Percentiles rank a stretch among this genome's conserved stretches.
These are phyloP conservation scores for Drosophila persimilis DNA, from an alignment of 1,140 invertebrate genomes.

Conservation along the genomic window DNA sequence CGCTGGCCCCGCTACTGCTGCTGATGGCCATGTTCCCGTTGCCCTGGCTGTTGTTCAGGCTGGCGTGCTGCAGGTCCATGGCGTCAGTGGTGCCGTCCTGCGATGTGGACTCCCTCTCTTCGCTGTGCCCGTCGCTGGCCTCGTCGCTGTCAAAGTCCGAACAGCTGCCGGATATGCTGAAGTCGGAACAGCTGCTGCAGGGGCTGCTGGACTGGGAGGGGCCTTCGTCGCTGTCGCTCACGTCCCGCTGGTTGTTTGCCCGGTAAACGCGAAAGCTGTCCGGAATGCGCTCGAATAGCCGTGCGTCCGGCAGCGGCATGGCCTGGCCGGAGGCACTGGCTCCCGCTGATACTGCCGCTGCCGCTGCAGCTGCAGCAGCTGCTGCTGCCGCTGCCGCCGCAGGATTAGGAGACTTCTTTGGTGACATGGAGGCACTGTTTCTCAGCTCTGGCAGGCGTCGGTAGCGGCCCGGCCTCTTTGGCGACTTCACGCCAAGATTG, in stretches of 20 bases:
- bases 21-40: conserved; percentile 69
- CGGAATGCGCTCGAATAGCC: conserved; percentile 77
- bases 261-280: conserved; percentile 82
- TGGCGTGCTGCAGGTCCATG: conserved; percentile 62
- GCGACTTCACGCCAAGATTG: conserved; percentile 62
- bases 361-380: no score
- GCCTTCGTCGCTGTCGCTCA: conserved; percentile 76
- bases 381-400: conserved; percentile 4
- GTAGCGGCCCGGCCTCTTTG: conserved; percentile 73
- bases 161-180: conserved; percentile 74
- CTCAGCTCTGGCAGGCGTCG: conserved; percentile 62
- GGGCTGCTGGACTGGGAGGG: conserved; percentile 77
- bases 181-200: conserved; percentile 81
- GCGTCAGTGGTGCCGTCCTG: conserved; percentile 70
- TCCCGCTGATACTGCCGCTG: no score
- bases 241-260: conserved; percentile 74
- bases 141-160: conserved; percentile 81
- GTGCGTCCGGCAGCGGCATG: conserved; percentile 40
- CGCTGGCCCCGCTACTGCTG: conserved; percentile 61
- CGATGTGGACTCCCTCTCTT: conserved; percentile 59
- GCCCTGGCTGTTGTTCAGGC: conserved; percentile 45
- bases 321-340: conserved; percentile 12
- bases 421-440: conserved; percentile 74
- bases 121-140: conserved; percentile 65
- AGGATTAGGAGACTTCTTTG: conserved; percentile 80